Percentiles rank a stretch among this genome's conserved stretches.
Conservation (phyloP, 2,888 invertebrate species). For the Baronia brevicornis region DNA sequence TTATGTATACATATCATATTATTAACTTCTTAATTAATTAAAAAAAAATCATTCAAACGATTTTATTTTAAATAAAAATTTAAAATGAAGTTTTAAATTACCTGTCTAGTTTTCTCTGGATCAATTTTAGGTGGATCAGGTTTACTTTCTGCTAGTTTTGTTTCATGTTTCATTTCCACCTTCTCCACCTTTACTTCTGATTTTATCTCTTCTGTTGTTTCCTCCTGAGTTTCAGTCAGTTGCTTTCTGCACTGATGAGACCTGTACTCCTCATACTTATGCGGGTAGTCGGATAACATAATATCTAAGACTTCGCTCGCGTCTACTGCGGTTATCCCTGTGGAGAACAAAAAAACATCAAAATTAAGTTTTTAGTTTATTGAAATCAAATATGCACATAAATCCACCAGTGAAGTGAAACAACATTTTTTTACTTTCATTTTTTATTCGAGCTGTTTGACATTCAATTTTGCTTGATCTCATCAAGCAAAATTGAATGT, state of each 20-base stretch:
- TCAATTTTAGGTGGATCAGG: constrained; percentile 47
- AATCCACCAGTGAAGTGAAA: constrained; percentile 1
- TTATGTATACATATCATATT: too few relatives aligned
- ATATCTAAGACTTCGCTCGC: constrained; percentile 96
- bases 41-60: too few relatives aligned
- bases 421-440: too few relatives aligned
- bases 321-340: constrained; percentile 90
- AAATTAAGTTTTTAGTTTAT: neutral
- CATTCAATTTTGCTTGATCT: too few relatives aligned
- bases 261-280: constrained; percentile 94
- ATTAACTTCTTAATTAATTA: neutral
- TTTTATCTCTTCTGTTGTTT: constrained; percentile 20
- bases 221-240: constrained; percentile 27
- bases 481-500: too few relatives aligned
- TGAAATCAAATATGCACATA: neutral
- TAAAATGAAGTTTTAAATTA: constrained; percentile 22
- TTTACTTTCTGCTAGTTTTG: constrained; percentile 37
- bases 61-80: too few relatives aligned
- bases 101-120: constrained; percentile 61
- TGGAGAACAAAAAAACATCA: constrained; percentile 4
- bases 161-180: constrained; percentile 36
- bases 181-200: constrained; percentile 22
- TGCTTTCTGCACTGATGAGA: constrained; percentile 79
- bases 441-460: too few relatives aligned
- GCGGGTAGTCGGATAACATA: constrained; percentile 96